These are phyloP conservation scores for Lochmaea capreae DNA, from an alignment of 2,888 invertebrate species.

Conservation along the genomic window DNA sequence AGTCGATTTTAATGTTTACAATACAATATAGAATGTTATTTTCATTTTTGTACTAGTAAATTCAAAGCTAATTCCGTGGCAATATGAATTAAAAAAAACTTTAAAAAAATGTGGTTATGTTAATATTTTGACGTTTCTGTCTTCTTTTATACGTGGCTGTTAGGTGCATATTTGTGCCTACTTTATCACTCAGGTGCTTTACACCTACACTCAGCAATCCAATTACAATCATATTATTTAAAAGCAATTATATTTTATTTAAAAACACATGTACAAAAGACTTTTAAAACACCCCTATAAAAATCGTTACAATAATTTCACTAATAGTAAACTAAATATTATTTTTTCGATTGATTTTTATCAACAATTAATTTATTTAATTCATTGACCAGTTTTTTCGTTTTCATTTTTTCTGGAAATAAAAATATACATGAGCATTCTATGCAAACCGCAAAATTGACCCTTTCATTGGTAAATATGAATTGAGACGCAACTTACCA, in stretches of 20 bases:
- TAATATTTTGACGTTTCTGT: slow-evolving; percentile 1
- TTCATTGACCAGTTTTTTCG: slow-evolving; percentile 39
- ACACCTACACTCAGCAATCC: background rate
- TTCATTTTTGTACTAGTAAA: background rate
- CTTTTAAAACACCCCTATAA: background rate
- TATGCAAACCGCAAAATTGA: background rate
- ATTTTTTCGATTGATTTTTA: slow-evolving; percentile 15
- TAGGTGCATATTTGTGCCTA: background rate
- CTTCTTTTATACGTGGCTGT: background rate
- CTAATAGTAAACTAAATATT: background rate
- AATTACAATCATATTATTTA: background rate
- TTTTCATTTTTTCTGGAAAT: slow-evolving; percentile 42
- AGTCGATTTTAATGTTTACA: slow-evolving; percentile 9
- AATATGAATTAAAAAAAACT: background rate
- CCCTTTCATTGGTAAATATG: too few relatives aligned
- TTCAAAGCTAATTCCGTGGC: background rate
- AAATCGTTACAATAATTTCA: slow-evolving; percentile 1
- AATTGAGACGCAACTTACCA: slow-evolving; percentile 15
- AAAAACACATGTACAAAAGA: background rate
- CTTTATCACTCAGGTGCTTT: background rate
- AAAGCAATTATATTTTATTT: background rate
- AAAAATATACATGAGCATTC: background rate
- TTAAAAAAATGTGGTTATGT: background rate
- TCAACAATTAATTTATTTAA: slow-evolving; percentile 37
- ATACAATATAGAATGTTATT: background rate